A percentile compares a stretch with the other conserved stretches of the same genome.
These are phyloP conservation scores for Pyrochroa serraticornis DNA, from an alignment of 2,888 invertebrate species.

Conservation along the genomic window DNA sequence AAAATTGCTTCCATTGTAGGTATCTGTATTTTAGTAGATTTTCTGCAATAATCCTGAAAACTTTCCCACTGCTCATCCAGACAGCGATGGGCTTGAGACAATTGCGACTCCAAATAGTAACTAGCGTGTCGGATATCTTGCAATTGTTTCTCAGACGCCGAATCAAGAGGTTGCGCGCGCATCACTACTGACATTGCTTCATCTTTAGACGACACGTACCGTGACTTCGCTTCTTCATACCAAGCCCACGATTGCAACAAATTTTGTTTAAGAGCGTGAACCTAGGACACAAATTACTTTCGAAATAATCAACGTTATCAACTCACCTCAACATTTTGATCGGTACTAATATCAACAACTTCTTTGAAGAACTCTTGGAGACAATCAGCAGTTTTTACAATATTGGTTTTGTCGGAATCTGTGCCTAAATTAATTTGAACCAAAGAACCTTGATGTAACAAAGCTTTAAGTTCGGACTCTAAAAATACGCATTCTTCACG, in stretches of 20 bases:
- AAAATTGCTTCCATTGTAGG: constrained; percentile 80
- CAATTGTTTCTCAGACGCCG: constrained; percentile 70
- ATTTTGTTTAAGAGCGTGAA: constrained; percentile 60
- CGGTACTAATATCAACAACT: constrained; percentile 65
- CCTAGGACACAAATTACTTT: constrained; percentile 32
- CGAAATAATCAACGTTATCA: too few species aligned
- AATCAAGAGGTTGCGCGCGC: constrained; percentile 64
- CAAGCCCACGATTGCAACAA: constrained; percentile 64
- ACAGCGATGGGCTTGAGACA: constrained; percentile 72
- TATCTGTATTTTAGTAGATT: constrained; percentile 63
- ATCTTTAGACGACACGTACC: constrained; percentile 55
- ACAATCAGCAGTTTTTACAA: constrained; percentile 61
- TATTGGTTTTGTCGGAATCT: constrained; percentile 62
- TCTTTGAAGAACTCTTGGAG: constrained; percentile 68
- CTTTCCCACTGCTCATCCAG: constrained; percentile 81
- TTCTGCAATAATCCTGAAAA: constrained; percentile 60
- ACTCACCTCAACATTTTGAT: constrained; percentile 65
- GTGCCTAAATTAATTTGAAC: constrained; percentile 64
- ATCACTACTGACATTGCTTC: constrained; percentile 48
- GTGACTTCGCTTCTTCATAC: constrained; percentile 64
- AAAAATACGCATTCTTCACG: constrained; percentile 70
- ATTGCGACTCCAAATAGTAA: constrained; percentile 76
- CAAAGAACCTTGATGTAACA: constrained; percentile 62
- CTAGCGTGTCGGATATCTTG: constrained; percentile 71
- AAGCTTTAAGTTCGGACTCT: constrained; percentile 68